Conservation (phyloP, 1,140 invertebrate genomes). For the Danaus plexippus region DNA sequence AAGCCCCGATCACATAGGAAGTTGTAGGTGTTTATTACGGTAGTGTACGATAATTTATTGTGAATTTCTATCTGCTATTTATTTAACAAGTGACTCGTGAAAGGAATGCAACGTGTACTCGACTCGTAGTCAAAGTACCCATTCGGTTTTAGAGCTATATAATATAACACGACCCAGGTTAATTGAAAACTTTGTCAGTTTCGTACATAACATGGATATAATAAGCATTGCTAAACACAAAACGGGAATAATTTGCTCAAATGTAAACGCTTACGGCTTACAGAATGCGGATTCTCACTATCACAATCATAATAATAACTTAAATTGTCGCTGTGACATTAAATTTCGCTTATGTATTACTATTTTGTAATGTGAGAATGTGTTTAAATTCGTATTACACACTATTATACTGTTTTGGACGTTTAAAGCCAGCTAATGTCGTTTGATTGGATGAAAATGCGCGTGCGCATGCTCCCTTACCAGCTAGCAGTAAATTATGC, state of each 20-base stretch:
- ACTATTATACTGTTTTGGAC: slow-evolving; percentile 2
- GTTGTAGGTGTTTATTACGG: slow-evolving; percentile 33
- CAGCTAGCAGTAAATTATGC: slow-evolving; percentile 39
- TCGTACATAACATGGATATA: too few species aligned
- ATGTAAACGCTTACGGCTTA: too few species aligned
- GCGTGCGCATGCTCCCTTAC: slow-evolving; percentile 18
- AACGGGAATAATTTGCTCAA: too few species aligned
- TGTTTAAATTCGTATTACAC: slow-evolving; percentile 24
- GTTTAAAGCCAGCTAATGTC: slow-evolving; percentile 21
- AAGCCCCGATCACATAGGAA: slow-evolving; percentile 25
- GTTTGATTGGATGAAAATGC: slow-evolving; percentile 44
- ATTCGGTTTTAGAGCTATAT: too few species aligned
- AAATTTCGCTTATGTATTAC: slow-evolving; percentile 30
- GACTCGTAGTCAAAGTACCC: too few species aligned
- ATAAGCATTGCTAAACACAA: too few species aligned
- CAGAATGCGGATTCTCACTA: not conserved
- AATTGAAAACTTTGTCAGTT: too few species aligned
- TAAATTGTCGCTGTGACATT: slow-evolving; percentile 23
- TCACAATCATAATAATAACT: slow-evolving; percentile 24
- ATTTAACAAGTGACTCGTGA: slow-evolving; percentile 43
- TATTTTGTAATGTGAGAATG: slow-evolving; percentile 22
- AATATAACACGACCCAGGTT: too few species aligned
- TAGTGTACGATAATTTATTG: slow-evolving; percentile 47
- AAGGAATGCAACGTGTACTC: slow-evolving; percentile 17
- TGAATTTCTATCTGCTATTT: slow-evolving; percentile 40